Percentiles rank a stretch among this genome's conserved stretches.
Evolutionary conservation across 1,140 invertebrate species (phyloP).

Genomic region (Calliopsis andreniformis): DNA sequence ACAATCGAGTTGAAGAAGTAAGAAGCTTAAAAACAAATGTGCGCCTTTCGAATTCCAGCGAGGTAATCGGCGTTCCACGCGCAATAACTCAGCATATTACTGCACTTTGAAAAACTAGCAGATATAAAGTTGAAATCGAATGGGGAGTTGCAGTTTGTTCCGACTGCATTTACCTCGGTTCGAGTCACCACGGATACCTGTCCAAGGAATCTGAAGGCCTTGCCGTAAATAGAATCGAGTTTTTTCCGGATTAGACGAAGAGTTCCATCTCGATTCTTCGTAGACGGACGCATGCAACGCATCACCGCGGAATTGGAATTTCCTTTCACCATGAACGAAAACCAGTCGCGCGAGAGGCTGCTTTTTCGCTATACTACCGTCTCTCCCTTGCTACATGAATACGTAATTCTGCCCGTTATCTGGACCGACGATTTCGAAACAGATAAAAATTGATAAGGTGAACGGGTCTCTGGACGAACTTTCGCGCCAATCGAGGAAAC

Average conservation of each 20-base stretch:
- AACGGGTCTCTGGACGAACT: background rate
- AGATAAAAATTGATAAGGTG: conserved; percentile 31
- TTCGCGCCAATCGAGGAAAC: background rate
- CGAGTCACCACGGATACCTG: conserved; percentile 19
- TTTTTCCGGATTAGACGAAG: conserved; percentile 43
- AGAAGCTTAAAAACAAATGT: background rate
- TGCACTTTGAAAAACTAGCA: no score
- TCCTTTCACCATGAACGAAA: conserved; percentile 63
- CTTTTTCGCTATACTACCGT: conserved; percentile 28
- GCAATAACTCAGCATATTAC: no score
- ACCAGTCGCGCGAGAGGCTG: conserved; percentile 52
- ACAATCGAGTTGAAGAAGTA: background rate
- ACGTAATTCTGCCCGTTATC: conserved; percentile 26
- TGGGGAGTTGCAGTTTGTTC: background rate
- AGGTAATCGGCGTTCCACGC: background rate
- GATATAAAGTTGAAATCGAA: no score
- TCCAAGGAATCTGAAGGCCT: conserved; percentile 40
- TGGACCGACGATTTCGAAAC: conserved; percentile 37
- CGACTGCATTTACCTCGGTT: conserved; percentile 32
- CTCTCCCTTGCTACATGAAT: conserved; percentile 27
- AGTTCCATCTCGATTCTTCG: conserved; percentile 49
- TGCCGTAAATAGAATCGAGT: conserved; percentile 44
- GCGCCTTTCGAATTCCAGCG: background rate
- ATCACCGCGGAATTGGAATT: conserved; percentile 62
- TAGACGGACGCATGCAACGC: conserved; percentile 45